Percentiles rank a stretch among this genome's conserved stretches.
Conservation (phyloP, 2,113 vertebrate species). For the Acrocephalus kingi region DNA sequence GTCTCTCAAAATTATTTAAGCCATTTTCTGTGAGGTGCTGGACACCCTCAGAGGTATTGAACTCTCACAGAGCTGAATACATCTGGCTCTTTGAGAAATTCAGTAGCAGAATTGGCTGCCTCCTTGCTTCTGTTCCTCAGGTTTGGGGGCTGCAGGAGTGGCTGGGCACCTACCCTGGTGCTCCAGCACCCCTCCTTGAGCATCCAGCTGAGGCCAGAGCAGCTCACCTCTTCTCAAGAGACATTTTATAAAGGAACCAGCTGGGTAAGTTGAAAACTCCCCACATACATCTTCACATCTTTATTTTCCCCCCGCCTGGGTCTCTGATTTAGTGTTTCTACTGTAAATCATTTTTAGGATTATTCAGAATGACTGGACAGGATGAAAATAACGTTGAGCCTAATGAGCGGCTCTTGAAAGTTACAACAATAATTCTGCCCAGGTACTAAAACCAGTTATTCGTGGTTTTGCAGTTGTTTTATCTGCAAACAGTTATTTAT, state of each 20-base stretch:
- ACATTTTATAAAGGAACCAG: not conserved
- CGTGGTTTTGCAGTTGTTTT: constrained; percentile 21
- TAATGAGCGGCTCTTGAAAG: constrained; percentile 42
- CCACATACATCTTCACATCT: not conserved
- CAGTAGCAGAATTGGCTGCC: not conserved
- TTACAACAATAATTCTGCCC: constrained; percentile 17
- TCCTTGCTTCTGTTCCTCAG: not conserved
- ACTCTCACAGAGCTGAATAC: no score
- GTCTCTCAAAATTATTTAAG: no score
- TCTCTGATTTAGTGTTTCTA: constrained; percentile 7
- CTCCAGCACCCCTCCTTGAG: not conserved
- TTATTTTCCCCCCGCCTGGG: not conserved
- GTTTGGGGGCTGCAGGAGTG: not conserved
- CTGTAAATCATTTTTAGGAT: constrained; percentile 19
- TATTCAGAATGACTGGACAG: not conserved
- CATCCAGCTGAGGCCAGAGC: not conserved
- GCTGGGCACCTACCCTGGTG: not conserved
- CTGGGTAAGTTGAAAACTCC: not conserved
- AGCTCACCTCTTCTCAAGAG: not conserved
- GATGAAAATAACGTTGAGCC: constrained; percentile 24
- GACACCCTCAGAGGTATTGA: no score
- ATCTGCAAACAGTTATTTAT: constrained; percentile 37
- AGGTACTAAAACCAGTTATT: constrained; percentile 37
- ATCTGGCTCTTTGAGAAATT: no score
- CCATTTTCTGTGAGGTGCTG: no score